Conservation (phyloP, 2,797 vertebrate species). For the Chloroceryle inda region DNA sequence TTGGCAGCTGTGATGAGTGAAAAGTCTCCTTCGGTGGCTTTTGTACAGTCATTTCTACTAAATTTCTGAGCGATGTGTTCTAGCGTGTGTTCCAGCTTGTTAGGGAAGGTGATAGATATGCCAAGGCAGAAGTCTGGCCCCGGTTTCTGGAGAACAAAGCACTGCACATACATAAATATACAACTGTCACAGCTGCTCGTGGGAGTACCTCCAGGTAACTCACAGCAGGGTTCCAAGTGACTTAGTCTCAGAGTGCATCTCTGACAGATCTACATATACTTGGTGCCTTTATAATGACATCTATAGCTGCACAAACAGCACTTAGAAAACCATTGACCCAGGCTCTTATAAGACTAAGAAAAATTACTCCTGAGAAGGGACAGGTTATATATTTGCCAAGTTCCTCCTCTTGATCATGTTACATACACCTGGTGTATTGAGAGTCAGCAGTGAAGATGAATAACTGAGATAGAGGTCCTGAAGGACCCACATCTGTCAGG, state of each 20-base stretch:
- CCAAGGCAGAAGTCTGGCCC: neutral
- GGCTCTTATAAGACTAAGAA: neutral
- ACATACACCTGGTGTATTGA: neutral
- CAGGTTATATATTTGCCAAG: neutral
- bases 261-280: neutral
- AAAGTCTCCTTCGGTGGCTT: neutral
- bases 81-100: neutral
- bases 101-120: constrained; percentile 5
- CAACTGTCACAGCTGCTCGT: neutral
- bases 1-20: neutral
- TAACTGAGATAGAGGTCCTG: neutral
- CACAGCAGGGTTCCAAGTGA: neutral
- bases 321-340: neutral
- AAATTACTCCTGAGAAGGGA: neutral
- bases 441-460: neutral
- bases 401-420: neutral
- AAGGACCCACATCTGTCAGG: neutral
- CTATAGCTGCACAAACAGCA: neutral
- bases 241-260: neutral
- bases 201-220: neutral
- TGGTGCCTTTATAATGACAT: neutral
- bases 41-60: neutral
- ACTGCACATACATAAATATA: neutral
- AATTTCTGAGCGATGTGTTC: rapidly evolving
- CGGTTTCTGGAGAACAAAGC: neutral